phyloP scores from a whole-genome alignment of 2,113 vertebrate species.

The Tretioscincus oriximinensis region DNA sequence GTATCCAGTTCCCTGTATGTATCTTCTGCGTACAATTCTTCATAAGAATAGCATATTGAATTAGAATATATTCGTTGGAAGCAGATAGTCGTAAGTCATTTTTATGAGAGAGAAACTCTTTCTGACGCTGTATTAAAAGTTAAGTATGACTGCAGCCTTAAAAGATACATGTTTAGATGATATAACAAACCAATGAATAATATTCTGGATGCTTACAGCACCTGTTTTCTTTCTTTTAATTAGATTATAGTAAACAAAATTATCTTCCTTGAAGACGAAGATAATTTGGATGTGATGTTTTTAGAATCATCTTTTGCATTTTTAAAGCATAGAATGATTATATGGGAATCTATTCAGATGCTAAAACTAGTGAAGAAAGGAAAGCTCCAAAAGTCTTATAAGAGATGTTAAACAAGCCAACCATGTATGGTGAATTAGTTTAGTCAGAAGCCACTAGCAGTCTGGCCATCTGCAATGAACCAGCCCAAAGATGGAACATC shows the following conservation, averaged over 20 bases:
- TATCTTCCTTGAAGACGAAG: background rate
- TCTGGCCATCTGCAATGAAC: too few relatives aligned
- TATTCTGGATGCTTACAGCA: rapidly evolving
- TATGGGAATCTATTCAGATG: background rate
- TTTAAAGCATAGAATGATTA: background rate
- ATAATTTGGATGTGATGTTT: background rate
- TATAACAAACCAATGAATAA: rapidly evolving
- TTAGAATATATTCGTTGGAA: background rate
- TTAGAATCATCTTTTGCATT: background rate
- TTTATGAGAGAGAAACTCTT: too few relatives aligned
- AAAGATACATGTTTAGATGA: background rate
- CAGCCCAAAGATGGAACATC: too few relatives aligned
- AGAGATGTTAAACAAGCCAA: too few relatives aligned
- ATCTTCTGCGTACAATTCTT: constrained; percentile 12
- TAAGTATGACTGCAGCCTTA: constrained; percentile 8
- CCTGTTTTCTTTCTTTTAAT: rapidly evolving
- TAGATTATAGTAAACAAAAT: rapidly evolving
- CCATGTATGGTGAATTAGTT: too few relatives aligned
- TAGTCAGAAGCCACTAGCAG: too few relatives aligned
- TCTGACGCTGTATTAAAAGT: too few relatives aligned
- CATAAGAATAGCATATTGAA: constrained; percentile 1
- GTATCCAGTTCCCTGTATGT: too few relatives aligned
- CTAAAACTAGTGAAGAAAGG: background rate
- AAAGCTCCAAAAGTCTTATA: background rate
- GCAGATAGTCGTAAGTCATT: background rate